Evolutionary conservation across 2,797 vertebrate species (phyloP).

Genomic region (Coregonus suidteri): DNA sequence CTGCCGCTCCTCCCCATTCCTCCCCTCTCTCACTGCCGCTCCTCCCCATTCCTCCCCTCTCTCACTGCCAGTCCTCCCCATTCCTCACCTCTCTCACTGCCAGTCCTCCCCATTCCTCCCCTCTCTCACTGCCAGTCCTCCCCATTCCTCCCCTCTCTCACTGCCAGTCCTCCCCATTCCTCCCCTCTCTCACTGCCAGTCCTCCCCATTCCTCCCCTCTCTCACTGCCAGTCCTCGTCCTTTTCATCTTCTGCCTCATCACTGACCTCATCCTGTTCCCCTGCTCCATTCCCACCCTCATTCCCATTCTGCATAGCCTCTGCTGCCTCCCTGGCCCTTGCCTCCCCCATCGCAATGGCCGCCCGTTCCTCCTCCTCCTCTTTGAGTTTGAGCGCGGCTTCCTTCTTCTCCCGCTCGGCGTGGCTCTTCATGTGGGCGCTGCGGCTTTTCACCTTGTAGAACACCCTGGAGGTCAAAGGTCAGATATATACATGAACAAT

Average conservation of each 20-base stretch:
- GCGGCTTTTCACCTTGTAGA: conserved; percentile 93
- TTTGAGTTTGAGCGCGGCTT: conserved; percentile 80
- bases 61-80: not conserved
- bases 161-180: conserved; percentile 15
- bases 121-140: not conserved
- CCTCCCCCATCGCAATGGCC: conserved; percentile 3
- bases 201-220: conserved; percentile 12
- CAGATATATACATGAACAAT: not conserved
- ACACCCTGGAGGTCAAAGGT: conserved; percentile 74
- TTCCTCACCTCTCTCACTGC: conserved; percentile 19
- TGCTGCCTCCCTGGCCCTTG: conserved; percentile 34
- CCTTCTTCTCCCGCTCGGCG: conserved; percentile 91
- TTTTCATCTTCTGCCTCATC: conserved; percentile 71
- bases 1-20: not conserved
- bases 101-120: conserved; percentile 14
- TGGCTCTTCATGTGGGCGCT: conserved; percentile 97
- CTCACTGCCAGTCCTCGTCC: conserved; percentile 79
- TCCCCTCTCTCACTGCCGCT: conserved; percentile 12
- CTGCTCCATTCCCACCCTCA: conserved; percentile 20
- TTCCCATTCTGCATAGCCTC: conserved; percentile 24
- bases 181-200: not conserved
- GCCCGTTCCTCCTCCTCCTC: conserved; percentile 70
- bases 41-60: conserved; percentile 12
- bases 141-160: conserved; percentile 17
- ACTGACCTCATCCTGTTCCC: conserved; percentile 71